A percentile compares a stretch with the other conserved stretches of the same genome.
phyloP scores from a whole-genome alignment of 92 coral and sea anemone genomes.

The Actinostola sp. region DNA sequence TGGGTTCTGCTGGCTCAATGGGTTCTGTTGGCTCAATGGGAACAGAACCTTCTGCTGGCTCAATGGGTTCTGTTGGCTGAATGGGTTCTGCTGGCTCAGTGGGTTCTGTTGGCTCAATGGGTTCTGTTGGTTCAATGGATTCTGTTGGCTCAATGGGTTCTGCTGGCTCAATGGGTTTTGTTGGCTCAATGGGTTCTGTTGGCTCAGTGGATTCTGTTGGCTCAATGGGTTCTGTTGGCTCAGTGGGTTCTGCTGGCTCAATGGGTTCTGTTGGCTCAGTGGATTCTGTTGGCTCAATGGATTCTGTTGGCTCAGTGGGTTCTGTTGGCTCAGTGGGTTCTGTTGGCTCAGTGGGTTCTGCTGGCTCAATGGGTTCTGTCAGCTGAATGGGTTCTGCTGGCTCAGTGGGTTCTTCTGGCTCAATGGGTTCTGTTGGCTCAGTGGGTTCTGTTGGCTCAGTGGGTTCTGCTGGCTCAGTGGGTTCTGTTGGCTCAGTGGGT shows the following conservation, averaged over 20 bases:
- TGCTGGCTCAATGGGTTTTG: neutral
- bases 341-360: slow-evolving; percentile 18
- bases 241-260: slow-evolving; percentile 16
- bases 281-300: slow-evolving; percentile 43
- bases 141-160: slow-evolving; percentile 29
- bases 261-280: slow-evolving; percentile 41
- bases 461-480: slow-evolving; percentile 3
- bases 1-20: neutral
- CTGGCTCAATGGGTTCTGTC: neutral
- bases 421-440: slow-evolving; percentile 12
- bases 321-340: slow-evolving; percentile 23
- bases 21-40: too few species aligned
- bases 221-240: slow-evolving; percentile 31
- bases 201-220: slow-evolving; percentile 56
- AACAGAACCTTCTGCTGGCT: too few species aligned
- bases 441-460: slow-evolving; percentile 2
- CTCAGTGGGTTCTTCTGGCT: neutral
- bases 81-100: slow-evolving; percentile 16
- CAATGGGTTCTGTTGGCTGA: neutral
- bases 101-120: slow-evolving; percentile 50
- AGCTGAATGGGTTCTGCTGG: neutral
- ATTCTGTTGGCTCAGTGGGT: slow-evolving; percentile 32
- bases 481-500: neutral
- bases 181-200: slow-evolving; percentile 12
- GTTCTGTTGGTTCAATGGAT: slow-evolving; percentile 32